Percentiles rank a stretch among this genome's conserved stretches.
phyloP scores from a whole-genome alignment of 2,113 vertebrate genomes.

The Atherinomorus stipes region DNA sequence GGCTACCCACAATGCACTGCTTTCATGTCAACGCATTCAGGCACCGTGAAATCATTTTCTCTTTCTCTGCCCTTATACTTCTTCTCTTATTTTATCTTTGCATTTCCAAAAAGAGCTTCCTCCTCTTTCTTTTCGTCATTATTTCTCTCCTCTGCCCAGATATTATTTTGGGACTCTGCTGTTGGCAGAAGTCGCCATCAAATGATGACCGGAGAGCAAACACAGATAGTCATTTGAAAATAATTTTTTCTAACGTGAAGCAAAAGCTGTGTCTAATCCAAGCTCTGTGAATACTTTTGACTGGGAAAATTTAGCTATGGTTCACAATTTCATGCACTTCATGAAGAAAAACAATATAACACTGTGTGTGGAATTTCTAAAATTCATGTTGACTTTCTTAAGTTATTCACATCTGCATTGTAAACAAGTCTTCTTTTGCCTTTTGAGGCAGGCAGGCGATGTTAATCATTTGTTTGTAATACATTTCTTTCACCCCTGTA shows the following conservation, averaged over 20 bases:
- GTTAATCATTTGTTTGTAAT: neutral
- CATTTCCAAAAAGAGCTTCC: conserved; percentile 22
- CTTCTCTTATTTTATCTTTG: conserved; percentile 39
- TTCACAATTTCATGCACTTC: neutral
- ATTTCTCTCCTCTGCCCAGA: neutral
- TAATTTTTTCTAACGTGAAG: neutral
- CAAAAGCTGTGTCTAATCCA: too few relatives aligned
- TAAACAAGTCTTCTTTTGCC: too few relatives aligned
- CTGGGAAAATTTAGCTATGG: neutral
- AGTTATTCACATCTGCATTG: too few relatives aligned
- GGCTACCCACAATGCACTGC: conserved; percentile 76
- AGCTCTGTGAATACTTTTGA: neutral
- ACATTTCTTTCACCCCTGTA: too few relatives aligned
- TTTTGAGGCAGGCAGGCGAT: neutral
- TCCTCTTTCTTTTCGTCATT: conserved; percentile 7
- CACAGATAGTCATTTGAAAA: conserved; percentile 10
- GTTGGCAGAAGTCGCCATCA: conserved; percentile 1
- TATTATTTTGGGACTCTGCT: conserved; percentile 19
- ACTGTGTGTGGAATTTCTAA: too few relatives aligned
- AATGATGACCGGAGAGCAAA: conserved; percentile 1
- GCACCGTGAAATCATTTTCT: conserved; percentile 71
- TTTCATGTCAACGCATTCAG: conserved; percentile 73
- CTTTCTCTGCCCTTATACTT: conserved; percentile 60
- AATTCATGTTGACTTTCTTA: too few relatives aligned
- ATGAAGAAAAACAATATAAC: too few relatives aligned